A percentile compares a stretch with the other conserved stretches of the same genome.
Conservation (phyloP, 2,797 vertebrate genomes). For the Muraenolepis orangiensis region DNA sequence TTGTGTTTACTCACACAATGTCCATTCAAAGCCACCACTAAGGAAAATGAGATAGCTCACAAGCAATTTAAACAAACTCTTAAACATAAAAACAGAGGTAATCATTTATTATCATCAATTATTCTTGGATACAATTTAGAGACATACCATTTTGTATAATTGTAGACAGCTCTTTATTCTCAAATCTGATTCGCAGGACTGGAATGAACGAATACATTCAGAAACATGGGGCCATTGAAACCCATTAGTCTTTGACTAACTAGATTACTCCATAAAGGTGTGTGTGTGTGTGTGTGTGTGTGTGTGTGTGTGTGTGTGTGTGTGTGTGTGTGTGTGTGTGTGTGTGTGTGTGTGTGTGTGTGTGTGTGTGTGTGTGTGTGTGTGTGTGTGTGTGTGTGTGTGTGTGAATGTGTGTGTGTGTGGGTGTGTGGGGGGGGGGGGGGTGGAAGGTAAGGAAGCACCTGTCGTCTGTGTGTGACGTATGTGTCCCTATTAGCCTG, state of each 20-base stretch:
- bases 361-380: no score
- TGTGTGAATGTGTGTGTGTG: no score
- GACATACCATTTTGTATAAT: background rate
- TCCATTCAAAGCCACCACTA: background rate
- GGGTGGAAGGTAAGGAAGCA: background rate
- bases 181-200: no score
- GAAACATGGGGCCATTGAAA: background rate
- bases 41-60: background rate
- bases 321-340: constrained; percentile 3
- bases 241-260: background rate
- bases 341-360: background rate
- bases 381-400: no score
- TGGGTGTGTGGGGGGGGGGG: no score
- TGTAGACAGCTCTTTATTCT: no score
- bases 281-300: background rate
- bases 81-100: background rate
- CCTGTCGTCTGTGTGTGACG: background rate
- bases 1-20: background rate
- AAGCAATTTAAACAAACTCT: background rate
- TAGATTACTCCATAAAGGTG: background rate
- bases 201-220: background rate
- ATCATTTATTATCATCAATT: background rate
- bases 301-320: constrained; percentile 4
- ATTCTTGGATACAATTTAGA: background rate
- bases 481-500: background rate